A percentile compares a stretch with the other conserved stretches of the same genome.
Conservation (phyloP, 2,797 vertebrate genomes). For the Chelon auratus region DNA sequence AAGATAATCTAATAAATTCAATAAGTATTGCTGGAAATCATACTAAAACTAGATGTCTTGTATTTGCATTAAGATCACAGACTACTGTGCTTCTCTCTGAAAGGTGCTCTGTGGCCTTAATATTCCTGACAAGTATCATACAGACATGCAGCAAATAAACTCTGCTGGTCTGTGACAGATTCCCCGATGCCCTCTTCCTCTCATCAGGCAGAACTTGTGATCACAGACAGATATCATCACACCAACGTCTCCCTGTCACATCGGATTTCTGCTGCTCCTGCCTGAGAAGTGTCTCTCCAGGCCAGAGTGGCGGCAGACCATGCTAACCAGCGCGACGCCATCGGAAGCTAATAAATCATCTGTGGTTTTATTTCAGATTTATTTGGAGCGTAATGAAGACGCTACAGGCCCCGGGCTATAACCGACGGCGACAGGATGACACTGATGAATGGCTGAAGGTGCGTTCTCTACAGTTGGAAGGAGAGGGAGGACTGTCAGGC, state of each 20-base stretch:
- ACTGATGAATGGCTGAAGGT: constrained; percentile 84
- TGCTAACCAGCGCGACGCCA: constrained; percentile 76
- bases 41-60: neutral
- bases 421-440: constrained; percentile 81
- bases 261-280: constrained; percentile 69
- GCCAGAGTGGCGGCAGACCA: constrained; percentile 69
- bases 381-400: constrained; percentile 83
- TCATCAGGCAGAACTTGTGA: constrained; percentile 73
- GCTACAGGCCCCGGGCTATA: constrained; percentile 75
- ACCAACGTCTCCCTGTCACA: constrained; percentile 70
- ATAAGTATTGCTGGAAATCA: neutral
- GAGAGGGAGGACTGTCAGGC: constrained; percentile 77
- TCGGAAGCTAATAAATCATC: constrained; percentile 85
- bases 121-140: constrained; percentile 34
- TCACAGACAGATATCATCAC: constrained; percentile 77
- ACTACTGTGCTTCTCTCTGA: constrained; percentile 5
- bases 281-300: constrained; percentile 71
- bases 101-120: constrained; percentile 34
- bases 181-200: constrained; percentile 56
- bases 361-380: constrained; percentile 82
- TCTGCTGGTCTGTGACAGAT: constrained; percentile 59
- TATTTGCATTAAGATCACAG: neutral
- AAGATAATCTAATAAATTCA: neutral
- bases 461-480: constrained; percentile 71
- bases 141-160: constrained; percentile 48